Conservation (phyloP, 2,888 invertebrate genomes). For the Sycophila texana region DNA sequence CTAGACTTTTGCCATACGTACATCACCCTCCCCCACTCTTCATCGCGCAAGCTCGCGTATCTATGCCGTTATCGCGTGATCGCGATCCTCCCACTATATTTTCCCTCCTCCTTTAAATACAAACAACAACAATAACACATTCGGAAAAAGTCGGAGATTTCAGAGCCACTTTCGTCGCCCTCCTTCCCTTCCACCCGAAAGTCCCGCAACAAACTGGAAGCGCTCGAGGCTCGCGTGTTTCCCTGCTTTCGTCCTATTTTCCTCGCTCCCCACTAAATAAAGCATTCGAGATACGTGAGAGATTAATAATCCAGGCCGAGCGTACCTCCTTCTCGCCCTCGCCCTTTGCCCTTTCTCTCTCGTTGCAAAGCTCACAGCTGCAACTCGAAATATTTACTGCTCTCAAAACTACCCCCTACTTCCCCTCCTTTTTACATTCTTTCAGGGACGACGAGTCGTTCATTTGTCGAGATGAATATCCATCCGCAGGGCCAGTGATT, state of each 20-base stretch:
- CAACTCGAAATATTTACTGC: slow-evolving; percentile 8
- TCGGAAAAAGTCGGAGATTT: slow-evolving; percentile 28
- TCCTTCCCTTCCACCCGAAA: not conserved
- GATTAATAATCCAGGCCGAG: slow-evolving; percentile 55
- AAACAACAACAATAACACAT: slow-evolving; percentile 1
- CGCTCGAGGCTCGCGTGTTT: slow-evolving; percentile 39
- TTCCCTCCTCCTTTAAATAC: slow-evolving; percentile 40
- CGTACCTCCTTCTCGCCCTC: not conserved
- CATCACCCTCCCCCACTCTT: not conserved
- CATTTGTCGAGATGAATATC: too few relatives aligned
- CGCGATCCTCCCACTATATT: slow-evolving; percentile 19
- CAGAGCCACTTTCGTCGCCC: slow-evolving; percentile 19
- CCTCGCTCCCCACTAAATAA: slow-evolving; percentile 56
- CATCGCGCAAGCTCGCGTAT: slow-evolving; percentile 22
- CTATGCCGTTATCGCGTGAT: slow-evolving; percentile 52
- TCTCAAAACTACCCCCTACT: not conserved
- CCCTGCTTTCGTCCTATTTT: slow-evolving; percentile 50
- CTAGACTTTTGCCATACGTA: not conserved
- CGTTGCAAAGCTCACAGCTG: slow-evolving; percentile 4
- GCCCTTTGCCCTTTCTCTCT: not conserved
- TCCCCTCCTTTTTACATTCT: not conserved
- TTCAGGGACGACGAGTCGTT: too few relatives aligned
- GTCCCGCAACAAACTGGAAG: not conserved
- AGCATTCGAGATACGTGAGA: slow-evolving; percentile 57
- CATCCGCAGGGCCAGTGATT: too few relatives aligned